Percentiles rank a stretch among this genome's conserved stretches.
phyloP scores from a whole-genome alignment of 2,888 invertebrate species.

The Tetramorium bicarinatum region DNA sequence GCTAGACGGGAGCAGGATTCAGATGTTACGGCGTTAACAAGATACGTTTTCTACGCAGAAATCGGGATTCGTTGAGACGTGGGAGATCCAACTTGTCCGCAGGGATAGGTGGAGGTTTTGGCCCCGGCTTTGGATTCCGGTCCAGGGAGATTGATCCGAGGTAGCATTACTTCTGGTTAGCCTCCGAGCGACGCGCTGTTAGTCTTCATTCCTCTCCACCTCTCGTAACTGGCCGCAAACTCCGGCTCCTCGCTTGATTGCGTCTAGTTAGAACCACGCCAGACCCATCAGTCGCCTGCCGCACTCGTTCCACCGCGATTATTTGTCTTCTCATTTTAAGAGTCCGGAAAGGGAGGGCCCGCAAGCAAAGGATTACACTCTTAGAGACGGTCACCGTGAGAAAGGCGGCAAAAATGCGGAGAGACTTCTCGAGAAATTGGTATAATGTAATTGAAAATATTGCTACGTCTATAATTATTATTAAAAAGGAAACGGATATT shows the following conservation, averaged over 20 bases:
- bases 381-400: slow-evolving; percentile 13
- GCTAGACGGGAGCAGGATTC: slow-evolving; percentile 3
- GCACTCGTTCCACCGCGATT: slow-evolving; percentile 80
- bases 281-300: slow-evolving; percentile 83
- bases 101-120: slow-evolving; percentile 58
- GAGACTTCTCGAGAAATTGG: slow-evolving; percentile 2
- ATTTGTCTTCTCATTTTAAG: slow-evolving; percentile 84
- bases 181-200: slow-evolving; percentile 85
- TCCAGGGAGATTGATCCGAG: slow-evolving; percentile 84
- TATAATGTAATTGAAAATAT: background rate
- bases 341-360: slow-evolving; percentile 69
- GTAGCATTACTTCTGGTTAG: slow-evolving; percentile 86
- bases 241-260: slow-evolving; percentile 84
- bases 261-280: slow-evolving; percentile 85
- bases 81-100: slow-evolving; percentile 61
- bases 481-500: background rate
- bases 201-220: slow-evolving; percentile 84
- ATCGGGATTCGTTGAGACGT: slow-evolving; percentile 56
- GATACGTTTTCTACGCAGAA: slow-evolving; percentile 58
- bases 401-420: background rate
- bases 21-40: slow-evolving; percentile 48
- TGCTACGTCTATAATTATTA: background rate
- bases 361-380: slow-evolving; percentile 59
- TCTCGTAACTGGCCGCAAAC: slow-evolving; percentile 80
- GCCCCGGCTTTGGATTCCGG: slow-evolving; percentile 77